These are phyloP conservation scores for Crenichthys baileyi DNA, from an alignment of 2,797 vertebrate species.

Conservation along the genomic window DNA sequence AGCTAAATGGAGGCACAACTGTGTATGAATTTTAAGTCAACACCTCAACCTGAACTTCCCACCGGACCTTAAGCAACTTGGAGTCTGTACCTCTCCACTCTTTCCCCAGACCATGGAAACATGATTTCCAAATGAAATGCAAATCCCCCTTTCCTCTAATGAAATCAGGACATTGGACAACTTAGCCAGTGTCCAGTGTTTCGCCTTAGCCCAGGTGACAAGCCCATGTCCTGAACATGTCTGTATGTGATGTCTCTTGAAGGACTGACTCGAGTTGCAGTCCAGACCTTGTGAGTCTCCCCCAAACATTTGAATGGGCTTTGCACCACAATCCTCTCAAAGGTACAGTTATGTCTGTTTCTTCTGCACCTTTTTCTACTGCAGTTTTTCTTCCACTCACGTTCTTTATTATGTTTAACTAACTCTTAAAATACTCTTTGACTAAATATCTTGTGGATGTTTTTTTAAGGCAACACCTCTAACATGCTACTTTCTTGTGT, in stretches of 20 bases:
- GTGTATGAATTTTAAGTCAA: no score
- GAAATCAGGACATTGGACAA: not conserved
- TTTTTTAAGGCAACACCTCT: not conserved
- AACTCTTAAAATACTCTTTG: not conserved
- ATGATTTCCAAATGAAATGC: not conserved
- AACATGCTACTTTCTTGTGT: not conserved
- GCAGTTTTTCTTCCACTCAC: not conserved
- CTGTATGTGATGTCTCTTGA: not conserved
- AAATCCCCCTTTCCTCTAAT: not conserved
- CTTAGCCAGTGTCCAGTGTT: not conserved
- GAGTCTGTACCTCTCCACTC: not conserved
- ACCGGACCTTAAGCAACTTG: not conserved
- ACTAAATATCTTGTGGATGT: not conserved
- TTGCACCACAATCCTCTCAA: not conserved
- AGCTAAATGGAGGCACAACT: no score
- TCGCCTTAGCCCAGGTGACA: not conserved
- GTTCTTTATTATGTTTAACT: not conserved
- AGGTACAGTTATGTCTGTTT: not conserved
- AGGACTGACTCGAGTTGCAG: not conserved
- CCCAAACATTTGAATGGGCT: not conserved
- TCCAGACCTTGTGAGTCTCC: not conserved
- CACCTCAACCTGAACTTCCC: no score
- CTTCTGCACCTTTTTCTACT: no score
- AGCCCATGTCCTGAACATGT: not conserved
- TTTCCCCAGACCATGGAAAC: not conserved